Evolutionary conservation across 2,113 vertebrate genomes (phyloP).

Genomic region (Neogobius melanostomus): DNA sequence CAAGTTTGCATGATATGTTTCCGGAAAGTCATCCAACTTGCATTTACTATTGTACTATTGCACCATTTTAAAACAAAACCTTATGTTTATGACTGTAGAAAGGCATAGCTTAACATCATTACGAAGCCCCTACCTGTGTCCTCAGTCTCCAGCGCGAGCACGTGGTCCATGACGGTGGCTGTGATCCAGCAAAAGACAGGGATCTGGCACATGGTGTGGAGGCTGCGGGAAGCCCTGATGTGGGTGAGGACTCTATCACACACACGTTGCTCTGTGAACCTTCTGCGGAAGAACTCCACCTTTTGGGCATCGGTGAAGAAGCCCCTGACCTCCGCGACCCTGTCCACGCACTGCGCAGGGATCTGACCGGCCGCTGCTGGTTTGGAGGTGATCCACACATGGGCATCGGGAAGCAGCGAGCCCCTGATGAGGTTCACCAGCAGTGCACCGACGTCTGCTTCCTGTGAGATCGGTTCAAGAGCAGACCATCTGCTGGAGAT

Average conservation of each 20-base stretch:
- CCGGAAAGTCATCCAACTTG: no score
- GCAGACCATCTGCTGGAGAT: no score
- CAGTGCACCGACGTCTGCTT: not conserved
- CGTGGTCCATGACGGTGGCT: not conserved
- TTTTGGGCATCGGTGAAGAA: not conserved
- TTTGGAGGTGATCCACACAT: not conserved
- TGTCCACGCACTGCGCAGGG: not conserved
- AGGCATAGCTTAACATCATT: no score
- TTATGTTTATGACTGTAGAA: no score
- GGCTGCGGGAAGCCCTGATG: not conserved
- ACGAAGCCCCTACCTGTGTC: not conserved
- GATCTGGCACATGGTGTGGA: slow-evolving; percentile 4
- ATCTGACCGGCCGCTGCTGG: not conserved
- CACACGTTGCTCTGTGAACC: not conserved
- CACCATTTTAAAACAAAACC: no score
- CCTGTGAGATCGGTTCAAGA: no score
- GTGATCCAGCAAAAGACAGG: slow-evolving; percentile 4
- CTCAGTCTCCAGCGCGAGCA: not conserved
- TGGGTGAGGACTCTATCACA: not conserved
- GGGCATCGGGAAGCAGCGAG: not conserved
- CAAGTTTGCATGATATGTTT: no score
- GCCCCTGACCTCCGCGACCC: slow-evolving; percentile 5
- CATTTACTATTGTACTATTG: no score
- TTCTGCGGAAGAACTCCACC: not conserved
- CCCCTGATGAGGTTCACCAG: not conserved